Percentiles rank a stretch among this genome's conserved stretches.
phyloP scores from a whole-genome alignment of 2,797 vertebrate genomes.

The Rhynchotus rufescens region DNA sequence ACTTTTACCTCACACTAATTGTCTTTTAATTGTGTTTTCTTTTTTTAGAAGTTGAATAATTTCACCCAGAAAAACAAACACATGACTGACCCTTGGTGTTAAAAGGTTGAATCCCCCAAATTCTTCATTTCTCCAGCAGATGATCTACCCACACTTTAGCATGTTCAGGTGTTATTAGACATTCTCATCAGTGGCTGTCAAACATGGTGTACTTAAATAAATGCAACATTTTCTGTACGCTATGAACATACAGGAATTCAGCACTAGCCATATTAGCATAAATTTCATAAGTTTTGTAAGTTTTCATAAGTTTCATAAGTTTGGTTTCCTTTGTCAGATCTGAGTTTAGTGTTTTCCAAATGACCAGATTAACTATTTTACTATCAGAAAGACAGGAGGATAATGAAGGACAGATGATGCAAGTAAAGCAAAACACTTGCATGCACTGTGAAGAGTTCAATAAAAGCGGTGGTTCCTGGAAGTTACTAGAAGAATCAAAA shows the following conservation, averaged over 20 bases:
- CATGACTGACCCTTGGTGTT: neutral
- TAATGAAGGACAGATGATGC: neutral
- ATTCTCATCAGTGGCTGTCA: neutral
- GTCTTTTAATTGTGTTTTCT: slow-evolving; percentile 24
- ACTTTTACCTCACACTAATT: slow-evolving; percentile 30
- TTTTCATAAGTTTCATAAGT: accelerated
- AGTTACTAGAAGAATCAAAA: neutral
- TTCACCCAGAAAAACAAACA: slow-evolving; percentile 7
- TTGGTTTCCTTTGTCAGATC: neutral
- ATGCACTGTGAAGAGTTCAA: neutral
- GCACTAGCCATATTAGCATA: neutral
- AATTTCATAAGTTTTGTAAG: neutral
- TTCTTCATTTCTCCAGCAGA: neutral
- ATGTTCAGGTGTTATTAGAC: neutral
- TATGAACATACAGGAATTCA: neutral
- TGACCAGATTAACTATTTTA: neutral
- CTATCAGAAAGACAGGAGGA: neutral
- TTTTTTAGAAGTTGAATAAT: slow-evolving; percentile 1
- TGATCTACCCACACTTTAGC: neutral
- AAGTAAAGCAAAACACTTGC: neutral
- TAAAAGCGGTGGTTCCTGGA: neutral
- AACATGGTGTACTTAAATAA: neutral
- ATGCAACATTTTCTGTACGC: neutral
- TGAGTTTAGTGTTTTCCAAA: neutral
- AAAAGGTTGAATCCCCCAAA: neutral